Percentiles rank a stretch among this genome's conserved stretches.
Conservation (phyloP, 2,888 invertebrate genomes). For the Protula sp. region DNA sequence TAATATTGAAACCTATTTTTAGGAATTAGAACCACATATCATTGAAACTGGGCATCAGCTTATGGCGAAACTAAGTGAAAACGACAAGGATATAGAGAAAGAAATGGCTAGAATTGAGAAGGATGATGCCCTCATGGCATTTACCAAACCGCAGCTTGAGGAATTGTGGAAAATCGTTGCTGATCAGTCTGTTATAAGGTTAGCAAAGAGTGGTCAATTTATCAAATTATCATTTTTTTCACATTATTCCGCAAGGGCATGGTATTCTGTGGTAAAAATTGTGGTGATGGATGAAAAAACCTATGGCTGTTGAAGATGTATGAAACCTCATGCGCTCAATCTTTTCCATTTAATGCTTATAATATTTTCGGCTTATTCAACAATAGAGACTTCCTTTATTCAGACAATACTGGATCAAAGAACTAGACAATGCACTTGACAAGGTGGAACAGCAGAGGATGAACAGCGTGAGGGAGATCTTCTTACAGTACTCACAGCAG, state of each 20-base stretch:
- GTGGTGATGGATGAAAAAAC: no score
- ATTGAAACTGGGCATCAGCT: slow-evolving; percentile 32
- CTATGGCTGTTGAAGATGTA: no score
- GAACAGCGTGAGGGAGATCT: slow-evolving; percentile 29
- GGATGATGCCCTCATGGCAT: slow-evolving; percentile 28
- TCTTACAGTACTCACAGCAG: neutral
- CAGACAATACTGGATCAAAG: slow-evolving; percentile 33
- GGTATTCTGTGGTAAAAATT: no score
- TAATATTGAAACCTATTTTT: no score
- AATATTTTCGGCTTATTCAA: no score
- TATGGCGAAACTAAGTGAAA: slow-evolving; percentile 29
- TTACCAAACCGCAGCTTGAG: neutral
- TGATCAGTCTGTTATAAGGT: neutral
- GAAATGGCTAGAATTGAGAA: slow-evolving; percentile 33
- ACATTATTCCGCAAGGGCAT: no score
- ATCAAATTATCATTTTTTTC: no score
- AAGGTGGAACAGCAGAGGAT: slow-evolving; percentile 39
- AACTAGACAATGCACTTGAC: slow-evolving; percentile 35
- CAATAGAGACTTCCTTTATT: no score
- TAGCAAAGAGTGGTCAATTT: no score
- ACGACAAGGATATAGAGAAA: slow-evolving; percentile 36
- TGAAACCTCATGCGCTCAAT: no score
- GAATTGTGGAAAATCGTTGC: neutral
- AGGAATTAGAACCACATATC: slow-evolving; percentile 46
- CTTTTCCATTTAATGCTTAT: no score